Evolutionary conservation across 2,113 vertebrate genomes (phyloP), one percentile per base, ranked within the genome.

Genomic region (Chaetorhynchus papuensis): DNA sequence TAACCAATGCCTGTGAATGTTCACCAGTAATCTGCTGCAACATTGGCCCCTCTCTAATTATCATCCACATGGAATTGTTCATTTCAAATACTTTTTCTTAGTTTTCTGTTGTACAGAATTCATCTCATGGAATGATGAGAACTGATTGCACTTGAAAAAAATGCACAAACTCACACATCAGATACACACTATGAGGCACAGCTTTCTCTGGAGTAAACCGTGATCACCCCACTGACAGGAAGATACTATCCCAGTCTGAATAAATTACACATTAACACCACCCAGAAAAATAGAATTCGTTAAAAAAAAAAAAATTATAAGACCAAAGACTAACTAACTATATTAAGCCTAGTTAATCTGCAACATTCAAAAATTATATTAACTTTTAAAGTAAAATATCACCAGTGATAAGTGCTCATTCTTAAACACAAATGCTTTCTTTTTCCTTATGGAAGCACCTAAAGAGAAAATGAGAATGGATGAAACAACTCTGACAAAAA

Each of bases 51-150:
- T 70, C 37, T 86, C 35, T 59, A 54, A 47, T 35, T 57, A 71
- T 41, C 28, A 71, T 23, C 0, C 0, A 45, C 41, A 23, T 4
- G 11, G 28, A 89, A 64, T 47, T 0, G 0, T 42, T 68, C 0
- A 26, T 66, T 89, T 77, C 72, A 90, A 90, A 77, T 47, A 81
- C 5, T n/a, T 52, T 54, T 27, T 30, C 35, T 63, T 80, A 27
- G 8, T 60, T 66, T 90, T 64, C 45, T 44, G 6, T 35, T 66
- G n/a, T 7, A 74, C 18, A 61, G 9, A 72, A 90, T 65, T 56
- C 4, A 35, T 35, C 37, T 77, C 7, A 52, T 0, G 1, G 35
- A 76, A 92, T 42, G 26, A 82, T 53, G 59, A 86, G 10, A 26
- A 64, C 31, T n/a, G 4, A 8, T 15, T 88, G 16, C 26, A 33